Conservation (phyloP, 2,888 invertebrate genomes). For the Dorcus parallelipipedus region DNA sequence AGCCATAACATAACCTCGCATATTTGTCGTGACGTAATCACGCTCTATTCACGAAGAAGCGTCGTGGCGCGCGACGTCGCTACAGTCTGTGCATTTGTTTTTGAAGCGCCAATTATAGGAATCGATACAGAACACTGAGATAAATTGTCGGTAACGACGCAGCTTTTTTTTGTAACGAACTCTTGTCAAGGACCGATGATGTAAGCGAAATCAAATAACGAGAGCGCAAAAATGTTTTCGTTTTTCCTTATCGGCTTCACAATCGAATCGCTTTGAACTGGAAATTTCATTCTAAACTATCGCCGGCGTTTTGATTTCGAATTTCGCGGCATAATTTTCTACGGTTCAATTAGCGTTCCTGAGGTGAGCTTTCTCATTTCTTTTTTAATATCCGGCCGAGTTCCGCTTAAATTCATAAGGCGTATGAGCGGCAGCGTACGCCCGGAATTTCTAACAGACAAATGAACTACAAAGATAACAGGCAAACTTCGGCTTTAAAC, state of each 20-base stretch:
- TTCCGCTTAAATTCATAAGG: no score
- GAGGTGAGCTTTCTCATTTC: not conserved
- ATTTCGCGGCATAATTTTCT: no score
- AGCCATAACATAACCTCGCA: slow-evolving; percentile 1
- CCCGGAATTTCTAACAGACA: not conserved
- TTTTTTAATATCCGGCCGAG: not conserved
- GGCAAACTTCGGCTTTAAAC: not conserved
- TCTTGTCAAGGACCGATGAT: slow-evolving; percentile 12
- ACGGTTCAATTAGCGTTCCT: not conserved
- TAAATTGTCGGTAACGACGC: slow-evolving; percentile 14
- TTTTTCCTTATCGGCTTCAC: slow-evolving; percentile 13
- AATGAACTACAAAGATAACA: not conserved
- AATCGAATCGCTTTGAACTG: slow-evolving; percentile 14
- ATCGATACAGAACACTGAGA: slow-evolving; percentile 7
- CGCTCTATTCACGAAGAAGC: slow-evolving; percentile 1
- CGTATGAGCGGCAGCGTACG: no score
- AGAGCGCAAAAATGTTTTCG: slow-evolving; percentile 11
- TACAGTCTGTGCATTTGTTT: slow-evolving; percentile 4
- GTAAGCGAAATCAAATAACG: slow-evolving; percentile 17
- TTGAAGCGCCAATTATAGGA: slow-evolving; percentile 10
- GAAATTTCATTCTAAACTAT: slow-evolving; percentile 1
- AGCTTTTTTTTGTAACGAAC: slow-evolving; percentile 11
- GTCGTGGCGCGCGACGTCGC: not conserved
- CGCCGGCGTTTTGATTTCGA: not conserved
- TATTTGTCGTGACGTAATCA: slow-evolving; percentile 11